Conservation (phyloP, 2,113 vertebrate genomes). For the Pangasianodon gigas region DNA sequence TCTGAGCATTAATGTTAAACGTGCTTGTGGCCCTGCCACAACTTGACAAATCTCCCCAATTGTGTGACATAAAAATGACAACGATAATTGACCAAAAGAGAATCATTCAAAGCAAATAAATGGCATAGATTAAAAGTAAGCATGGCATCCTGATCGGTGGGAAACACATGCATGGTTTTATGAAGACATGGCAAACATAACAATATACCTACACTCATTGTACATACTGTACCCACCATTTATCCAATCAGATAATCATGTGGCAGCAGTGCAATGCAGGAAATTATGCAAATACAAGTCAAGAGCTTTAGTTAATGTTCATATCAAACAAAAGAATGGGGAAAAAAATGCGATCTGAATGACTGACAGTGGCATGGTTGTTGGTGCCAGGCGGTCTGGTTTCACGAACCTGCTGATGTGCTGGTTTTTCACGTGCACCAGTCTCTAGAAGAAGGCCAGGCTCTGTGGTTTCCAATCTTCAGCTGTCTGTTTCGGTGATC, state of each 20-base stretch:
- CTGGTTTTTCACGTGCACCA: neutral
- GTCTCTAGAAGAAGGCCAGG: neutral
- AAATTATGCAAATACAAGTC: neutral
- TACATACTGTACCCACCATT: neutral
- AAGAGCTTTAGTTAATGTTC: neutral
- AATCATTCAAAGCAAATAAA: neutral
- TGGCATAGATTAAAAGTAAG: neutral
- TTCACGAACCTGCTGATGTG: neutral
- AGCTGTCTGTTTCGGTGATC: neutral
- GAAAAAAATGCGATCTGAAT: neutral
- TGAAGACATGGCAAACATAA: neutral
- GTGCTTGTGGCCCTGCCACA: neutral
- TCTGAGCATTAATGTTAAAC: slow-evolving; percentile 3
- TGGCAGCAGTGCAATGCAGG: neutral
- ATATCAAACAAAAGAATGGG: neutral
- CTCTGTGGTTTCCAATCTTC: neutral
- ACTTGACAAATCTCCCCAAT: neutral
- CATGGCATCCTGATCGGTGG: neutral
- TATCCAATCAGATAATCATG: neutral
- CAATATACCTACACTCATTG: neutral
- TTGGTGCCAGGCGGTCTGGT: neutral
- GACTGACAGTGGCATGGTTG: neutral
- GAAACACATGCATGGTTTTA: neutral
- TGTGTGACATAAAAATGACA: neutral
- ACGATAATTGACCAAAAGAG: neutral